A percentile compares a stretch with the other conserved stretches of the same genome.
Evolutionary conservation across 2,888 invertebrate species (phyloP).

Genomic region (Clunio marinus): DNA sequence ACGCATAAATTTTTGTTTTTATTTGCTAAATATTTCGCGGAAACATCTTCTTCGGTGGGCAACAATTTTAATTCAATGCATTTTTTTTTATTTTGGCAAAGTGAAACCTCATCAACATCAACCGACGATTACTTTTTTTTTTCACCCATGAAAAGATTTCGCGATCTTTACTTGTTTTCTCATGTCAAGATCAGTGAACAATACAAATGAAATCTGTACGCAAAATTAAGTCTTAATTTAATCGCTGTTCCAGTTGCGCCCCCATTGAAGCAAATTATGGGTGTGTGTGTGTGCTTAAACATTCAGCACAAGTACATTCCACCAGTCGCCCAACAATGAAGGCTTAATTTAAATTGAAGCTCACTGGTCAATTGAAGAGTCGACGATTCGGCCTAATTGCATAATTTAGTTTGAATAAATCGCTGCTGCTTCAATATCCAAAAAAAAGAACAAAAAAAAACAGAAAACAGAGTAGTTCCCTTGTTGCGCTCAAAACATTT

Average conservation of each 20-base stretch:
- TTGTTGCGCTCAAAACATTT: not conserved
- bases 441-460: not conserved
- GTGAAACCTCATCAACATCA: conserved; percentile 38
- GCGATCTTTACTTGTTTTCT: not conserved
- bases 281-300: too few species aligned
- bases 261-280: too few species aligned
- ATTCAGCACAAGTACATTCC: too few species aligned
- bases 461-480: not conserved
- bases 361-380: conserved; percentile 30
- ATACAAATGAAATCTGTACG: too few species aligned
- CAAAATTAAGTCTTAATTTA: too few species aligned
- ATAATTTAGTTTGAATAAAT: conserved; percentile 35
- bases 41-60: not conserved
- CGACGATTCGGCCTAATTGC: conserved; percentile 34
- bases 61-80: not conserved
- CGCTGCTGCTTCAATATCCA: not conserved
- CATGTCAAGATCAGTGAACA: too few species aligned
- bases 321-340: not conserved
- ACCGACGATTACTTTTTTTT: conserved; percentile 2
- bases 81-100: conserved; percentile 3
- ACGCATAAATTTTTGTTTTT: conserved; percentile 26
- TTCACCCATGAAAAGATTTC: conserved; percentile 21
- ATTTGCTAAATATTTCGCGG: not conserved
- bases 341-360: not conserved
- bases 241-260: too few species aligned